A percentile compares a stretch with the other conserved stretches of the same genome.
Evolutionary conservation across 1,140 invertebrate genomes (phyloP).

Genomic region (Bemisia tabaci): DNA sequence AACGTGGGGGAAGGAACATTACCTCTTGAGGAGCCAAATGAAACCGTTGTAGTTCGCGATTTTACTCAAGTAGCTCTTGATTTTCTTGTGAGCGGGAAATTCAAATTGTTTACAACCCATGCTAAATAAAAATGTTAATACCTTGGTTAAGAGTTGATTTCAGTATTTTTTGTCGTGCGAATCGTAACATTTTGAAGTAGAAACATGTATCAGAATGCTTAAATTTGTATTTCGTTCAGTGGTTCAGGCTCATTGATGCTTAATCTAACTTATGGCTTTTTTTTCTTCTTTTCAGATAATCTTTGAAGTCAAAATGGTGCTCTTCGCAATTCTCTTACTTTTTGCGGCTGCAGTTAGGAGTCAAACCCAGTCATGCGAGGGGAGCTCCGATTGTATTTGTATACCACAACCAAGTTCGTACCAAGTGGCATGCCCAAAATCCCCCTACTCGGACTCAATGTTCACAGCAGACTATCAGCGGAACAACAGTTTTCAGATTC

Average conservation of each 20-base stretch:
- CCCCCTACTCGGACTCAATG: neutral
- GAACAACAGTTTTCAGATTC: neutral
- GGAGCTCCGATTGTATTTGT: neutral
- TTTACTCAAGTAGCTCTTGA: too few relatives aligned
- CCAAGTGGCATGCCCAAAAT: neutral
- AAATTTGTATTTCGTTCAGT: neutral
- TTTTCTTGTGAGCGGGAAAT: too few relatives aligned
- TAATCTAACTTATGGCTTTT: neutral
- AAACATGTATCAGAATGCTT: neutral
- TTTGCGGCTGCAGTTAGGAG: neutral
- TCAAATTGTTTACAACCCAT: too few relatives aligned
- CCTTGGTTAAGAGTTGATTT: too few relatives aligned
- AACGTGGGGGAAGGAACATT: too few relatives aligned
- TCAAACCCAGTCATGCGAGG: neutral
- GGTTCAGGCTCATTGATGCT: too few relatives aligned
- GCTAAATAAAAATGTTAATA: too few relatives aligned
- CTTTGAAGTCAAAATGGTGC: neutral
- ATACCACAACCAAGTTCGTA: neutral
- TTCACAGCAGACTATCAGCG: neutral
- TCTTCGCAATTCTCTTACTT: neutral
- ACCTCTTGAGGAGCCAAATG: too few relatives aligned
- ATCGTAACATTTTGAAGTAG: neutral
- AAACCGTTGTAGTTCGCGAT: too few relatives aligned
- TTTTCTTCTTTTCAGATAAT: neutral
- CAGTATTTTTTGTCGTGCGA: too few relatives aligned